Evolutionary conservation across 2,888 invertebrate genomes (phyloP), one percentile per base, ranked within the genome.

Genomic region (Dryocosmus kuriphilus): DNA sequence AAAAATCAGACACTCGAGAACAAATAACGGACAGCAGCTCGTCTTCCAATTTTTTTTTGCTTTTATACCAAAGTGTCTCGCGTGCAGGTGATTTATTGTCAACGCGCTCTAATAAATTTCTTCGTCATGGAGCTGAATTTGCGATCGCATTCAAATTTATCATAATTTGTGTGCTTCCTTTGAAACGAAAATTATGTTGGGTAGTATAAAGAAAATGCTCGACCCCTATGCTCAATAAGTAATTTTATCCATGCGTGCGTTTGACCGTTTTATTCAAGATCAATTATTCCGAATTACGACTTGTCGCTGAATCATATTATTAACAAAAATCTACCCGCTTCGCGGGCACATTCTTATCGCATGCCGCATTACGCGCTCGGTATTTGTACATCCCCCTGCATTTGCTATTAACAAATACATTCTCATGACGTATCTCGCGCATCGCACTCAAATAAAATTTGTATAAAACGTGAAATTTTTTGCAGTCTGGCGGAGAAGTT

Each of bases 61-160:
- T 71, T 71, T 71, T 71, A 71, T 71, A 71, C 32, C 30, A 38
- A 32, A 67, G 60, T 35, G 11, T 24, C n/a, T 78, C 32, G 78
- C 78, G 73, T 77, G 80, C 32, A 14, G 1, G 24, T 27, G 14
- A 51, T 51, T 73, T 27, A 75, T 76, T 65, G 60, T 62, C 19
- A 46, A 30, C 46, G 84, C 83, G 84, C 83, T 84, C 84, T 79
- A 83, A 51, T 71, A 51, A 71, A 51, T 81, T 83, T 81, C 73
- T 84, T 81, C 71, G 79, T 73, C 75, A 80, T 74, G 80, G 77
- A 62, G 32, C 35, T 75, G 55, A 76, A 81, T 81, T 83, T 61
- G n/a, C 27, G 30, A 71, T 71, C 51, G 7, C 30, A 9, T 51
- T 32, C n/a, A 30, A 71, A 71, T 38, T 63, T 74, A 24, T 67